A percentile compares a stretch with the other conserved stretches of the same genome.
Evolutionary conservation across 1,140 invertebrate species (phyloP).

Genomic region (Chelonus insularis): DNA sequence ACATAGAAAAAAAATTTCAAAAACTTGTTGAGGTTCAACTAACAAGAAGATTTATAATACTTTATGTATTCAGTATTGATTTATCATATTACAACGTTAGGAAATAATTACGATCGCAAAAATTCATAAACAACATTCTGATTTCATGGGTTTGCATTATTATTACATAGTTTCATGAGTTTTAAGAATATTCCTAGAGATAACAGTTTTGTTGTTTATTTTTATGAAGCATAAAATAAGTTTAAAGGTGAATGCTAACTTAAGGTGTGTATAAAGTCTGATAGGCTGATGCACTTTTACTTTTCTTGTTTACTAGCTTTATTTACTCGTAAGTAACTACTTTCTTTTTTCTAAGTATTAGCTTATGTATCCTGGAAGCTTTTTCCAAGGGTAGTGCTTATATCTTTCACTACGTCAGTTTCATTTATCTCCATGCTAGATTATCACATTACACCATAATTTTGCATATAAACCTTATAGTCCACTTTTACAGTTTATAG

Average conservation of each 20-base stretch:
- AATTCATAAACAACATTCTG: no score
- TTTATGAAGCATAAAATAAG: not conserved
- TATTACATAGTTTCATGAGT: not conserved
- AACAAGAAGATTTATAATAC: no score
- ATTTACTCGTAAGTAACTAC: constrained; percentile 17
- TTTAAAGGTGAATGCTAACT: constrained; percentile 1
- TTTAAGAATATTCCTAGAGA: not conserved
- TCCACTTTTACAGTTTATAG: not conserved
- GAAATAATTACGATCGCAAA: no score
- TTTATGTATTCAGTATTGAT: no score
- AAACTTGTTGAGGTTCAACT: no score
- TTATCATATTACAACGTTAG: no score
- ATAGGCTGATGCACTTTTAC: constrained; percentile 15
- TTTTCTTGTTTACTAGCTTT: not conserved
- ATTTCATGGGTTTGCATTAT: no score
- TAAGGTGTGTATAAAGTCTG: not conserved
- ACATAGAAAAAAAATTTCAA: no score
- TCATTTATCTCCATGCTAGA: not conserved
- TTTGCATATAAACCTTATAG: not conserved
- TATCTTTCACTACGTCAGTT: not conserved
- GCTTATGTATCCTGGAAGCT: constrained; percentile 6
- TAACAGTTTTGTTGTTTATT: not conserved
- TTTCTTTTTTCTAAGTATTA: constrained; percentile 7
- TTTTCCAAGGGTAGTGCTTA: not conserved
- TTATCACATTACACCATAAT: constrained; percentile 1